phyloP scores from a whole-genome alignment of 2,113 vertebrate genomes.

The Peromyscus californicus region DNA sequence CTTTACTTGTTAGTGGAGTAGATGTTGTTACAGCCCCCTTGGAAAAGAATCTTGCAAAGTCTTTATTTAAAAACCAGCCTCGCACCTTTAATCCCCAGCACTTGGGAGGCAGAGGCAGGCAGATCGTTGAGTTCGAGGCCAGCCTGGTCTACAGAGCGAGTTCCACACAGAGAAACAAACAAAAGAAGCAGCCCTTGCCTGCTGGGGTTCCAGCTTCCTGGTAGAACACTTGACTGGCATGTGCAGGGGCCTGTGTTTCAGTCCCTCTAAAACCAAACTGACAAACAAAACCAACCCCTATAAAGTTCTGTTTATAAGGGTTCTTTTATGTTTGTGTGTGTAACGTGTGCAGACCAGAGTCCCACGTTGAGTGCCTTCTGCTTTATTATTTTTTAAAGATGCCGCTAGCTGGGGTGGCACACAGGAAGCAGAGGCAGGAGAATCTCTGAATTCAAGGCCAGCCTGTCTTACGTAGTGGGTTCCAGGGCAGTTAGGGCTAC shows the following conservation, averaged over 20 bases:
- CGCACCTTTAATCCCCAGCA: not conserved
- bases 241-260: not conserved
- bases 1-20: not conserved
- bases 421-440: not conserved
- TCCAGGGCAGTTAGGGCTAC: not conserved
- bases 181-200: not conserved
- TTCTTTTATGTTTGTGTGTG: not conserved
- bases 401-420: not conserved
- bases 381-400: not conserved
- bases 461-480: not conserved
- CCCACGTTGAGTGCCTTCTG: no score
- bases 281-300: not conserved
- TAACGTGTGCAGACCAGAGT: not conserved
- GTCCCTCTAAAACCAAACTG: not conserved
- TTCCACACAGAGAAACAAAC: not conserved
- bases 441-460: not conserved
- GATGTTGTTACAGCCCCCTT: not conserved
- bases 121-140: not conserved
- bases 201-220: not conserved
- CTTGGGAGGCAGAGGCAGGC: not conserved
- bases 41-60: constrained; percentile 14
- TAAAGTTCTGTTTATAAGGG: not conserved
- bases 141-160: not conserved
- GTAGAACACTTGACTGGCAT: not conserved
- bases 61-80: not conserved